Evolutionary conservation across 2,797 vertebrate species (phyloP), one percentile per base, ranked within the genome.

Genomic region (Microhierax caerulescens): DNA sequence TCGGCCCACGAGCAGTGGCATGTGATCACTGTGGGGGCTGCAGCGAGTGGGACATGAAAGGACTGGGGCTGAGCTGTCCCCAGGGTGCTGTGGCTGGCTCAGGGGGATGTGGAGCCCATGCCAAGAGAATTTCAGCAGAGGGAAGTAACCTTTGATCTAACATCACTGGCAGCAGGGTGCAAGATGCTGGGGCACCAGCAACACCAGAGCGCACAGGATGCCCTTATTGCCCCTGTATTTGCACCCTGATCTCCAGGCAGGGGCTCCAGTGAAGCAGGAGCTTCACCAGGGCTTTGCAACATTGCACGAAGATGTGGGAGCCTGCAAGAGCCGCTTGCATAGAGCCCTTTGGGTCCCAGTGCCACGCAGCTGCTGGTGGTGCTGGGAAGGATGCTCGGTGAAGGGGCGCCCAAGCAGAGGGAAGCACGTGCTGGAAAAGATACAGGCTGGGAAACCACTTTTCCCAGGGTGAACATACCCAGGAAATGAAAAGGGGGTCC

Each of bases 121-220:
- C n/a, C 85, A 93, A 65, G 16, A 75, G 80, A 64, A 81, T 57
- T 88, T 75, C 50, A 54, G 61, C 23, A 30, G 63, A 50, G 30
- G 39, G 60, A 64, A 41, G 45, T 27, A 32, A 82, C 37, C 32
- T 76, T 50, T 82, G 41, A 11, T 67, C 59, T 76, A 41, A 61
- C 6, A 1, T 37, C 18, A 1, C 3, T 41, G 25, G 36, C 50
- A 59, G 32, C 34, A 47, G 54, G 43, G 22, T 7, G 0, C 22
- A 14, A 84, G 53, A 65, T 34, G 21, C 30, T 12, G 17, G 25
- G 15, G 50, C 53, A 77, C 59, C 37, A 10, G 53, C 20, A 65
- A 63, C 63, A 32, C 32, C 8, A 2, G 25, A 43, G 27, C 61
- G 24, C 67, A 64, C 22, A 25, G 36, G 36, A n/a, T 67, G 68